phyloP scores from a whole-genome alignment of 2,888 invertebrate species.

The Dynastes hyllus region DNA sequence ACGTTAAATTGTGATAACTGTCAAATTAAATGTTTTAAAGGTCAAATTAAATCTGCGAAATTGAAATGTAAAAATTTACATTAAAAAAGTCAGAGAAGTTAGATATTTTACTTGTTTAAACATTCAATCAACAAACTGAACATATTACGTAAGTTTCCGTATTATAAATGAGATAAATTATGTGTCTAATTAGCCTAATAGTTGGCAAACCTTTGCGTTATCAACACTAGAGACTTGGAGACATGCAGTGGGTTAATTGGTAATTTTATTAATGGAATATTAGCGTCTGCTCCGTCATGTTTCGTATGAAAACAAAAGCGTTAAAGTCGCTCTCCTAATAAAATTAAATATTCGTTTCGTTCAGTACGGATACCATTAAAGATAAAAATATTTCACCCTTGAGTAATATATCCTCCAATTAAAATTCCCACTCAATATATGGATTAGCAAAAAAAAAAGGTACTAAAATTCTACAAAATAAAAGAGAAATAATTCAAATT shows the following conservation, averaged over 20 bases:
- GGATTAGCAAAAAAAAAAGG: not conserved
- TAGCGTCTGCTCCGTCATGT: not conserved
- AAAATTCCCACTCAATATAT: not conserved
- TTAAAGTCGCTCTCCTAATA: not conserved
- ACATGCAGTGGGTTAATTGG: not conserved
- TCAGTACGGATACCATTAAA: not conserved
- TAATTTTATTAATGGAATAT: constrained; percentile 22
- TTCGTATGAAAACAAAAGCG: not conserved
- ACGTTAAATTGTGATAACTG: too few relatives aligned
- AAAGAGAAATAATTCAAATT: too few relatives aligned
- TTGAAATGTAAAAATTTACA: too few relatives aligned
- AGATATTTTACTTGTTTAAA: too few relatives aligned
- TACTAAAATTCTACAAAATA: too few relatives aligned
- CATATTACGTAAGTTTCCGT: too few relatives aligned
- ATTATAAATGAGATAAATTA: constrained; percentile 1
- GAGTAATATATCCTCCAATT: not conserved
- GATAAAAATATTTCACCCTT: not conserved
- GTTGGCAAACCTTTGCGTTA: not conserved
- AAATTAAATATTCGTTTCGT: not conserved
- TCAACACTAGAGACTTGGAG: not conserved
- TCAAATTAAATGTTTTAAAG: too few relatives aligned
- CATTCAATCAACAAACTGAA: too few relatives aligned
- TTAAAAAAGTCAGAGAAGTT: too few relatives aligned
- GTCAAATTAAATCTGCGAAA: too few relatives aligned
- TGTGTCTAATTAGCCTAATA: constrained; percentile 30